Base-by-base conservation (phyloP, 2,797 vertebrate genomes). In the Takifugu rubripes region DNA sequence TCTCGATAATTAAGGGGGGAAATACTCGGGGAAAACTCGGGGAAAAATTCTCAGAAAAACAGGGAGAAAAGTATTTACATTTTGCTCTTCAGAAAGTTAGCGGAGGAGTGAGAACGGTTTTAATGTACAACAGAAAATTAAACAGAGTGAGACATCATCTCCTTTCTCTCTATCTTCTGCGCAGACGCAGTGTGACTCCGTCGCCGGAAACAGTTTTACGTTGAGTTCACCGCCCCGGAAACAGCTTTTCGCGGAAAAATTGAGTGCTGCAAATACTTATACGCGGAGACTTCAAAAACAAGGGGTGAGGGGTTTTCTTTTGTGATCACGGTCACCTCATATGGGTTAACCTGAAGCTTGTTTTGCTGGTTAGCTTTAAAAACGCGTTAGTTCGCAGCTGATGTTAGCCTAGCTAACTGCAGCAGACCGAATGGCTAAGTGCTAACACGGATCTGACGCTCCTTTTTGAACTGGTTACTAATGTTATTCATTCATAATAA, bases 241-340 rank as follows among this genome's bases (percentile, higher is more conserved):
- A 31, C 0, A 31, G 1, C 1, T 3, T 67, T 64, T 68, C 43
- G 73, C 75, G 80, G 77, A 12, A 70, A 78, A 79, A 58, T 52
- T 29, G 59, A 75, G 25, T 12, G 10, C 0, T 3, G 0, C 31
- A 9, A 8, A 14, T 7, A 0, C 25, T 1, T 25, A 44, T n/a
- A 45, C 17, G 17, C 11, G 6, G 40, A 50, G 10, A 9, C 52
- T 1, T 8, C 0, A 2, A 4, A 0, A 53, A 5, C 5, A 49
- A 49, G 5, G 14, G 56, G 59, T 68, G n/a, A 46, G 5, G 25
- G 14, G 4, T 47, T 48, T 1, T 15, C 6, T 1, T 8, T 5
- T 25, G 1, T n/a, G 24, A 21, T 10, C 5, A 7, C 3, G 2
- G 3, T 5, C 9, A 5, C 3, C 12, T 40, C 3, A 40, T 12